A percentile compares a stretch with the other conserved stretches of the same genome.
phyloP scores from a whole-genome alignment of 2,797 vertebrate species.

The Diceros bicornis region DNA sequence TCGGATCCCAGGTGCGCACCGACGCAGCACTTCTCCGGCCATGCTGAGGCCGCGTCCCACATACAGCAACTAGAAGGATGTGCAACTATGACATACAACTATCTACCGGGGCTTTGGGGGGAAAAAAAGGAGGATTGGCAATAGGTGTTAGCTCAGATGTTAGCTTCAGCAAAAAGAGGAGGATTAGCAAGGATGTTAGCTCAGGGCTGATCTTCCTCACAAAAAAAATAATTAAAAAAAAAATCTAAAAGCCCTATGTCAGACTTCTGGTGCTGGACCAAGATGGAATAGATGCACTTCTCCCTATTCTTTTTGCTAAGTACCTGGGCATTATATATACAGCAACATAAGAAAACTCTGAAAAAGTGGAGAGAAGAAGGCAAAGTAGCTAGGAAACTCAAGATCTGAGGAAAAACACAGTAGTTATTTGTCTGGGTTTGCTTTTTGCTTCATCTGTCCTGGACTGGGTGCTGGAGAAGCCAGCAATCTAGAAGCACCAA shows the following conservation, averaged over 20 bases:
- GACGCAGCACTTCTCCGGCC: no score
- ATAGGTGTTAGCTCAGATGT: no score
- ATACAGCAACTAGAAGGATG: no score
- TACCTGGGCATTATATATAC: background rate
- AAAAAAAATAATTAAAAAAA: no score
- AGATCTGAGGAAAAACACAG: background rate
- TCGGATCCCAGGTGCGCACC: no score
- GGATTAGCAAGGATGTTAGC: no score
- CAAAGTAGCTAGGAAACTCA: background rate
- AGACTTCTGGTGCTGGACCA: background rate
- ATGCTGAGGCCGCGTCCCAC: no score
- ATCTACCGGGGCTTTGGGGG: no score
- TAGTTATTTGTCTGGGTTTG: background rate
- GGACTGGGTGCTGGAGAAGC: background rate
- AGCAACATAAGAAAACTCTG: background rate
- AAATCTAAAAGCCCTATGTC: background rate
- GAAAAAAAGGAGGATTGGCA: no score
- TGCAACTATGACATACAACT: no score
- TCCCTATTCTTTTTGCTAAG: background rate
- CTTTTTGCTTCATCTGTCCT: background rate
- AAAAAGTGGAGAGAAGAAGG: background rate
- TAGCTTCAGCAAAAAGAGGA: no score
- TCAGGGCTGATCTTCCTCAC: no score
- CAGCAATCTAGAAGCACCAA: background rate
- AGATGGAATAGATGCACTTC: background rate